Evolutionary conservation across 2,797 vertebrate genomes (phyloP).

Genomic region (Otolemur crassicaudatus): DNA sequence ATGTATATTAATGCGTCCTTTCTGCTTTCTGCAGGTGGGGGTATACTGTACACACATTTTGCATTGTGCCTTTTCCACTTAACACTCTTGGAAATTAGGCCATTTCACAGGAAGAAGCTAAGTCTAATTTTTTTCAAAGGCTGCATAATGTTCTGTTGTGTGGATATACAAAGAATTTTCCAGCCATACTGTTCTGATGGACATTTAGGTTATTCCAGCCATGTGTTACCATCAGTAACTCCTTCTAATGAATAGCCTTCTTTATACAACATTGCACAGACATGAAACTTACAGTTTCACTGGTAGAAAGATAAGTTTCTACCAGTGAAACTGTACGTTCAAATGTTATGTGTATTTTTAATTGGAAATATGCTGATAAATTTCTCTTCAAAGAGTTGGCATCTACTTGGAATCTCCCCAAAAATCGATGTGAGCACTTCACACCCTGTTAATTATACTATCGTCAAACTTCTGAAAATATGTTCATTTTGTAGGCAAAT

Average conservation of each 20-base stretch:
- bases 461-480: not conserved
- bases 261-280: not conserved
- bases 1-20: constrained; percentile 70
- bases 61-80: not conserved
- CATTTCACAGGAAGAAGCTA: constrained; percentile 8
- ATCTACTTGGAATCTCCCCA: not conserved
- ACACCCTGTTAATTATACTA: not conserved
- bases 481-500: not conserved
- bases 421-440: not conserved
- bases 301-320: not conserved
- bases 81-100: constrained; percentile 9
- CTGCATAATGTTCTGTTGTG: not conserved
- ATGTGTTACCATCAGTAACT: not conserved
- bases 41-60: constrained; percentile 43
- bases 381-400: not conserved
- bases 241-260: not conserved
- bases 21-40: constrained; percentile 31
- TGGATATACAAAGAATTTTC: not conserved
- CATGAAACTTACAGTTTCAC: not conserved
- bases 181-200: not conserved
- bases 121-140: constrained; percentile 61
- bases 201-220: not conserved
- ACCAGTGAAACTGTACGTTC: not conserved
- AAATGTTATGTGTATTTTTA: constrained; percentile 23
- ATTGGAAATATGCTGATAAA: constrained; percentile 3